Evolutionary conservation across 2,113 vertebrate genomes (phyloP).

Genomic region (Cyprinodon brontotheroides): DNA sequence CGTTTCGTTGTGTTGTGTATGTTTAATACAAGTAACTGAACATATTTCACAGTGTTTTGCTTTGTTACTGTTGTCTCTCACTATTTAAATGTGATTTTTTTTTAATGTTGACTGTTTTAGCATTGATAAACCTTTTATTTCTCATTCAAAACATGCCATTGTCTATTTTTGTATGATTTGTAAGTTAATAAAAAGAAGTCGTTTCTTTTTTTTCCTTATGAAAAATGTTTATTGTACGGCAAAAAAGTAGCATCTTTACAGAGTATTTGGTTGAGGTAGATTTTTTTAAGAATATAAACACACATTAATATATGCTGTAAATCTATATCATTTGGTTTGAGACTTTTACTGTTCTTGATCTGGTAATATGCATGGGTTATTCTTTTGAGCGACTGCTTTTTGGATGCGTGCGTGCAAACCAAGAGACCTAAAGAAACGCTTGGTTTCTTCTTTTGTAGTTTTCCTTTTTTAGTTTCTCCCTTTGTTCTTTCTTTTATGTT

Average conservation of each 20-base stretch:
- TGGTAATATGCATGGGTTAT: constrained; percentile 97
- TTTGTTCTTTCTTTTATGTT: constrained; percentile 87
- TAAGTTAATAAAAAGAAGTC: constrained; percentile 88
- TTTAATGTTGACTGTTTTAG: constrained; percentile 70
- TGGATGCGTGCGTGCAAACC: constrained; percentile 60
- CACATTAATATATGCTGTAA: constrained; percentile 83
- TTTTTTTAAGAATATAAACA: constrained; percentile 88
- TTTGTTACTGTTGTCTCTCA: constrained; percentile 86
- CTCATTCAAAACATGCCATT: constrained; percentile 88
- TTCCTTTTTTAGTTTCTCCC: constrained; percentile 83
- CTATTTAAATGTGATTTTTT: constrained; percentile 88
- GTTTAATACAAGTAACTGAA: constrained; percentile 86
- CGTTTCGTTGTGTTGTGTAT: constrained; percentile 92
- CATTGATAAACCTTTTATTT: constrained; percentile 87
- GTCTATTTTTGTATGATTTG: constrained; percentile 99
- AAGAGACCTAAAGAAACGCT: constrained; percentile 66
- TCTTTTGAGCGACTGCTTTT: constrained; percentile 71
- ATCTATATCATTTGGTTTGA: constrained; percentile 83
- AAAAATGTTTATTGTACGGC: constrained; percentile 90
- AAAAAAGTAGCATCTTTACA: constrained; percentile 96
- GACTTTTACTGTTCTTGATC: constrained; percentile 89
- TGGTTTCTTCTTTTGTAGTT: constrained; percentile 85
- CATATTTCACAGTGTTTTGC: constrained; percentile 87
- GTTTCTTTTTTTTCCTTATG: constrained; percentile 63
- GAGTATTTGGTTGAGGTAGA: constrained; percentile 96